A percentile compares a stretch with the other conserved stretches of the same genome.
Evolutionary conservation across 2,113 vertebrate species (phyloP).

Genomic region (Antechinus flavipes): DNA sequence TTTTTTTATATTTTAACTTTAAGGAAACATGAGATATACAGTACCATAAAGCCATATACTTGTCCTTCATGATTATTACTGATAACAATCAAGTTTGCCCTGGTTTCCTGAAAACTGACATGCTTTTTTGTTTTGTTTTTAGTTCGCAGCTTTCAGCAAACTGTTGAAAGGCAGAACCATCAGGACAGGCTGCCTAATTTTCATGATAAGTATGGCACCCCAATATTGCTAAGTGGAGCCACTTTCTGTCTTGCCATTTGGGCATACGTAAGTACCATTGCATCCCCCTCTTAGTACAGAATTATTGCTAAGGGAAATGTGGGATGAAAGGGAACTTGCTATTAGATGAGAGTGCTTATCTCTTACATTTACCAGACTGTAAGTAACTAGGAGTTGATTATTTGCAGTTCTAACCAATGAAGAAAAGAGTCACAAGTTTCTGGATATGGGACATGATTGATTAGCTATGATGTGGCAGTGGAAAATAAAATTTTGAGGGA

Average conservation of each 20-base stretch:
- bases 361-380: not conserved
- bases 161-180: conserved; percentile 79
- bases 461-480: not conserved
- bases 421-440: not conserved
- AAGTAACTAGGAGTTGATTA: not conserved
- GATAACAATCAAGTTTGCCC: conserved; percentile 21
- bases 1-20: conserved; percentile 41
- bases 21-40: conserved; percentile 21
- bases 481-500: conserved; percentile 29
- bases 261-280: conserved; percentile 85
- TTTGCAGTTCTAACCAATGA: not conserved
- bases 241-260: conserved; percentile 77
- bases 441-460: not conserved
- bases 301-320: conserved; percentile 47
- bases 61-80: conserved; percentile 24
- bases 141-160: conserved; percentile 82
- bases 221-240: conserved; percentile 80
- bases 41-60: conserved; percentile 3
- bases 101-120: conserved; percentile 46
- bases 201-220: conserved; percentile 86
- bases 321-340: conserved; percentile 47
- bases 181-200: conserved; percentile 80
- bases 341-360: conserved; percentile 31
- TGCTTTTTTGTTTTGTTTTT: conserved; percentile 24
- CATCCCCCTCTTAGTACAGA: conserved; percentile 3